Base-by-base conservation (phyloP, 2,888 invertebrate genomes). In the Mayetiola destructor region DNA sequence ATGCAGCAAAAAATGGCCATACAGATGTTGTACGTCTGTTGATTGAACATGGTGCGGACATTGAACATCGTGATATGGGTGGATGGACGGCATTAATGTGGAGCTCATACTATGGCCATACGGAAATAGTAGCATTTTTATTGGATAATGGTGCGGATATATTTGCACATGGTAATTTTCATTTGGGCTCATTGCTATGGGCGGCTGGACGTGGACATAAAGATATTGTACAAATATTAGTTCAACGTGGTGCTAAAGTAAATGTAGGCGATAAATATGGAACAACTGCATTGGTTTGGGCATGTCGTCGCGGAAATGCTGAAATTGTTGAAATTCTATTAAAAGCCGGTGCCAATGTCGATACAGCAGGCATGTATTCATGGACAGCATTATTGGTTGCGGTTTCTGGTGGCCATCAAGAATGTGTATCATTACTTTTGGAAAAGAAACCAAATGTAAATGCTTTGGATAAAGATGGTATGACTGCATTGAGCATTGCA, bases 21-120 rank as follows among this genome's bases (percentile, higher is more conserved):
- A 75, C 82, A 29, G 83, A 88, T 65, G 80, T 93, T 56, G 88
- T 88, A 57, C 77, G 81, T 61, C 83, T 89, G 63, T 73, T 97
- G 52, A 69, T 95, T 59, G 90, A 92, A 64, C 85, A 87, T 67
- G 88, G 88, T 56, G 90, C 89, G 16, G 79, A 82, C 59, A 78
- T 94, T 59, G 92, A 95, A 67, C 87, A 91, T 60, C 80, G 85
- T 62, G 92, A 93, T 69, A 83, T 88, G 79, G 94, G 94, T 63
- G 93, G 92, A 36, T 99, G 97, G 97, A 88, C 94, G 3, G 81
- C 96, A 0, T 77, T 99, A 57, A 92, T 97, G 87, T 99, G 97
- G 97, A 91, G 94, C 0, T 82, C 91, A 9, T 99, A 99, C 75
- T 93, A 95, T 70, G 95, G 91, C 8, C 80, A 82, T 63, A 79